phyloP scores from a whole-genome alignment of 92 coral and sea anemone genomes.

The Epizoanthus fatuus region DNA sequence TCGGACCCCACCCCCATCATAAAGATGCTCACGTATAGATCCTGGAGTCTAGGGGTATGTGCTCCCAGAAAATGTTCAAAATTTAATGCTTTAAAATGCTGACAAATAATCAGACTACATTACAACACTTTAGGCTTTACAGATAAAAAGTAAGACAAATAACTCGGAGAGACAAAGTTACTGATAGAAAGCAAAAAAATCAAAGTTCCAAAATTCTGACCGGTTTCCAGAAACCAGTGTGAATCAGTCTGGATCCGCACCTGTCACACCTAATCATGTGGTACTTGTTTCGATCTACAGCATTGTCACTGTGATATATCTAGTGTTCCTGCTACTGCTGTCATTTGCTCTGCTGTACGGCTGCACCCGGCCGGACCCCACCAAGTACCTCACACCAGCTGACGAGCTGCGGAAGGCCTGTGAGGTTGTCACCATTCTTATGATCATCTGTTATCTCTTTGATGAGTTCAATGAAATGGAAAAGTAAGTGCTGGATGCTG shows the following conservation, averaged over 20 bases:
- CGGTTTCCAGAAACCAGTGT: neutral
- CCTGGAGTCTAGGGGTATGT: too few species aligned
- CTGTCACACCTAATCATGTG: neutral
- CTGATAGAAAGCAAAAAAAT: too few species aligned
- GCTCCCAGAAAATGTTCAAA: too few species aligned
- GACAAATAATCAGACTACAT: too few species aligned
- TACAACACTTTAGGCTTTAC: too few species aligned
- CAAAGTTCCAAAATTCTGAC: too few species aligned
- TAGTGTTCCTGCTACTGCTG: constrained; percentile 66
- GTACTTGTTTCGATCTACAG: constrained; percentile 34
- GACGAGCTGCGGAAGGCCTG: constrained; percentile 70
- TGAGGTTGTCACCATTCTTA: constrained; percentile 64
- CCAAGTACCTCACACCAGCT: constrained; percentile 58
- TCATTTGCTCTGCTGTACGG: constrained; percentile 77
- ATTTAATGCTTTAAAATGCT: too few species aligned
- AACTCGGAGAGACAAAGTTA: too few species aligned
- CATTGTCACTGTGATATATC: constrained; percentile 61
- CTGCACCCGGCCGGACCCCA: constrained; percentile 74
- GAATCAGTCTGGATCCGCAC: neutral
- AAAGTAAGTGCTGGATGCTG: constrained; percentile 52
- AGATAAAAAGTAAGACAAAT: too few species aligned
- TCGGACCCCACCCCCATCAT: too few species aligned
- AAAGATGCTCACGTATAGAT: too few species aligned
- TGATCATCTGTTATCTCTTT: constrained; percentile 74
- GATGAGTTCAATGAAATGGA: constrained; percentile 87